A percentile compares a stretch with the other conserved stretches of the same genome.
phyloP scores from a whole-genome alignment of 2,113 vertebrate species.

The Eudorcas thomsonii region DNA sequence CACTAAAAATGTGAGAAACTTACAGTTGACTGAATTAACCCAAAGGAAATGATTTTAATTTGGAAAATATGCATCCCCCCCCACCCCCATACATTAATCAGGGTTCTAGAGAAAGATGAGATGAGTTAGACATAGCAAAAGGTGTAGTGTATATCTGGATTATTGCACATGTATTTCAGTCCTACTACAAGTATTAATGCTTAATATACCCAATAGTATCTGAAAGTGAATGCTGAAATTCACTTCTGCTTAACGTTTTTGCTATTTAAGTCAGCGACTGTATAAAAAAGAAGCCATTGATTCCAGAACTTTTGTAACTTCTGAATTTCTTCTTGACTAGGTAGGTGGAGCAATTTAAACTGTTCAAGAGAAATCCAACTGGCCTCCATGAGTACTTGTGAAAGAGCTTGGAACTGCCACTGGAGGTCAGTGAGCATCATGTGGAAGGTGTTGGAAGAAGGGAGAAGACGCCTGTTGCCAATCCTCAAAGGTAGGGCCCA shows the following conservation, averaged over 20 bases:
- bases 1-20: background rate
- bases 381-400: background rate
- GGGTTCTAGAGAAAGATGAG: background rate
- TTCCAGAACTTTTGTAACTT: slow-evolving; percentile 44
- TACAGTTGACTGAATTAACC: background rate
- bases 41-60: slow-evolving; percentile 6
- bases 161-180: background rate
- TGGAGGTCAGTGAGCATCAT: background rate
- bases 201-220: background rate
- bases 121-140: background rate
- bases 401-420: slow-evolving; percentile 26
- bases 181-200: background rate
- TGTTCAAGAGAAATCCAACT: slow-evolving; percentile 22
- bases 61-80: background rate
- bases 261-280: slow-evolving; percentile 6
- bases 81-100: background rate
- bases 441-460: slow-evolving; percentile 6
- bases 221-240: background rate
- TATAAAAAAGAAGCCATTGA: slow-evolving; percentile 30
- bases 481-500: background rate
- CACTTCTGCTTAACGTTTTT: background rate
- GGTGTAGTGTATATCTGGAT: background rate
- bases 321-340: slow-evolving; percentile 9
- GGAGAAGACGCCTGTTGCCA: slow-evolving; percentile 27
- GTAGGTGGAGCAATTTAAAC: slow-evolving; percentile 34